A percentile compares a stretch with the other conserved stretches of the same genome.
These are phyloP conservation scores for Melinaea marsaeus DNA, from an alignment of 2,888 invertebrate genomes.

Conservation along the genomic window DNA sequence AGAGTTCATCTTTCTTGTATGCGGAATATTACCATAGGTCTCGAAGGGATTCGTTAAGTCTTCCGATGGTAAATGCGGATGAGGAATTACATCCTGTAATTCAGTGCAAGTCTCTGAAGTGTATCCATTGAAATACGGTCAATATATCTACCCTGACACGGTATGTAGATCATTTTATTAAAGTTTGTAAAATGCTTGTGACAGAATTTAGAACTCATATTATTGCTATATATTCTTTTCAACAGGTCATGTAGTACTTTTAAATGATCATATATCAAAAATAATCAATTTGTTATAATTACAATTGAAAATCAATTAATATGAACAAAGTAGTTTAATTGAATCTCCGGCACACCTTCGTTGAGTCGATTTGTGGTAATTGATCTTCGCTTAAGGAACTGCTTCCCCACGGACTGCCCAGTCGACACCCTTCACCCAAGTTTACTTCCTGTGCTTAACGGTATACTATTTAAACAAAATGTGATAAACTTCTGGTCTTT, in stretches of 20 bases:
- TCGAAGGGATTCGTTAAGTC: background rate
- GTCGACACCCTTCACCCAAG: conserved; percentile 32
- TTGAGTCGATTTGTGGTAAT: conserved; percentile 58
- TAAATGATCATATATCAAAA: background rate
- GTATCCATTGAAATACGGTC: too few species aligned
- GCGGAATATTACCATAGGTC: background rate
- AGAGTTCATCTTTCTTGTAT: conserved; percentile 4
- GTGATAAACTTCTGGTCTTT: too few species aligned
- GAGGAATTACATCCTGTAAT: too few species aligned
- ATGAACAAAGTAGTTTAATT: conserved; percentile 18
- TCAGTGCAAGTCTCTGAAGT: too few species aligned
- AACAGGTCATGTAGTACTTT: too few species aligned
- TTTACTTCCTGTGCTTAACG: conserved; percentile 11
- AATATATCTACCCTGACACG: too few species aligned
- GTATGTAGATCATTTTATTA: too few species aligned
- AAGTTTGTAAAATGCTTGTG: background rate
- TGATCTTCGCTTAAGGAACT: conserved; percentile 60
- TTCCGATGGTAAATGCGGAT: background rate
- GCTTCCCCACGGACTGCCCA: conserved; percentile 46
- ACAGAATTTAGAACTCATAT: background rate
- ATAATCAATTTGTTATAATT: background rate
- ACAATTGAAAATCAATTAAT: conserved; percentile 8
- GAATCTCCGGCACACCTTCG: conserved; percentile 32
- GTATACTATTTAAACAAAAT: background rate
- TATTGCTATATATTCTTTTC: too few species aligned